These are phyloP conservation scores for Psilopsiagon aurifrons DNA, from an alignment of 2,113 vertebrate species.

Conservation along the genomic window DNA sequence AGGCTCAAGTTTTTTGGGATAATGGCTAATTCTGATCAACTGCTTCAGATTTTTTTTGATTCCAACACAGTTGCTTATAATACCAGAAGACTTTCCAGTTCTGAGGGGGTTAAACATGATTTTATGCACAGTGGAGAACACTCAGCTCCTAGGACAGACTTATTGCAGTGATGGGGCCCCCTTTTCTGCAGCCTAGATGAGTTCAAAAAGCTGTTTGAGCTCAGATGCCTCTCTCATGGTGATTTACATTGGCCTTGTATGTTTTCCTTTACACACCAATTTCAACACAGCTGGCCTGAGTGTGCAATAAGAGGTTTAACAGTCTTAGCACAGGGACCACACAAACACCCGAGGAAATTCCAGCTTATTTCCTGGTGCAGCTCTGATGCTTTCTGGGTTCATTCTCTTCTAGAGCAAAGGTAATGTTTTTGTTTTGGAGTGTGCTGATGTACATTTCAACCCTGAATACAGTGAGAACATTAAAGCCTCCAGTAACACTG, in stretches of 20 bases:
- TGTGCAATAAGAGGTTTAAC: not conserved
- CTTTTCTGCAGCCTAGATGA: not conserved
- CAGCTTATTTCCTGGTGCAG: not conserved
- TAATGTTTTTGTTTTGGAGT: not conserved
- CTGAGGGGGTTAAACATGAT: not conserved
- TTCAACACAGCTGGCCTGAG: not conserved
- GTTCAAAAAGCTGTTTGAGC: not conserved
- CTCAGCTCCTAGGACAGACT: not conserved
- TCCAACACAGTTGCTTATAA: not conserved
- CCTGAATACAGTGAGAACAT: not conserved
- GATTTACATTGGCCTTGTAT: not conserved
- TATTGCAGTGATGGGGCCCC: not conserved
- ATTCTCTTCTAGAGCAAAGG: not conserved
- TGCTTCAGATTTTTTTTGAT: not conserved
- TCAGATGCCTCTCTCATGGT: not conserved
- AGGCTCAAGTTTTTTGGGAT: not conserved
- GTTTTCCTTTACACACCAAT: not conserved
- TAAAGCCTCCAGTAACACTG: rapidly evolving
- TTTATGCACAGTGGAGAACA: not conserved
- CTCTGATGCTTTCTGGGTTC: not conserved
- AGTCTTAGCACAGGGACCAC: not conserved
- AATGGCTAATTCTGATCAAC: not conserved
- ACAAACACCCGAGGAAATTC: not conserved
- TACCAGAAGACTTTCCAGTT: not conserved
- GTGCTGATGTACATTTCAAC: not conserved